A percentile compares a stretch with the other conserved stretches of the same genome.
phyloP scores from a whole-genome alignment of 2,888 invertebrate genomes.

The Macrosoma leucophasiata region DNA sequence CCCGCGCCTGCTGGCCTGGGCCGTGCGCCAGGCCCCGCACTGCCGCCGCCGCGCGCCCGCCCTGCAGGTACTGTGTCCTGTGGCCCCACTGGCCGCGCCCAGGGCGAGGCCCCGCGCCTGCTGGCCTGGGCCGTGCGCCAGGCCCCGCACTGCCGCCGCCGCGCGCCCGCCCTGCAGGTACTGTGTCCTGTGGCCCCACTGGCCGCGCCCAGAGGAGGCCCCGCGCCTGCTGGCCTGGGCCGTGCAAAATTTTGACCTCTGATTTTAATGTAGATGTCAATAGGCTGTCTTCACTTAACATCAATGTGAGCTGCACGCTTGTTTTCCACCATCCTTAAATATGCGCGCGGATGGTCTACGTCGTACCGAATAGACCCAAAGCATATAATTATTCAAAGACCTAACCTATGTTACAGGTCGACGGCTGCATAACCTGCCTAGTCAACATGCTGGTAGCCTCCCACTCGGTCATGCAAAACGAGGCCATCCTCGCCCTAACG shows the following conservation, averaged over 20 bases:
- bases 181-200: too few species aligned
- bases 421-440: slow-evolving; percentile 83
- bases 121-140: slow-evolving; percentile 87
- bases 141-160: slow-evolving; percentile 24
- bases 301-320: too few species aligned
- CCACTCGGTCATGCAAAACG: slow-evolving; percentile 92
- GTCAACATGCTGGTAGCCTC: slow-evolving; percentile 89
- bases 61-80: slow-evolving; percentile 17
- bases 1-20: slow-evolving; percentile 85
- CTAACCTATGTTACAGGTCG: slow-evolving; percentile 70
- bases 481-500: slow-evolving; percentile 84
- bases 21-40: slow-evolving; percentile 81
- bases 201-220: too few species aligned
- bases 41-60: slow-evolving; percentile 18
- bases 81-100: too few species aligned
- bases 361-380: too few species aligned
- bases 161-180: slow-evolving; percentile 16
- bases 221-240: too few species aligned
- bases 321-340: too few species aligned
- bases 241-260: too few species aligned
- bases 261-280: too few species aligned
- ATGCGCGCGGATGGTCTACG: too few species aligned
- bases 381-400: too few species aligned
- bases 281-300: too few species aligned
- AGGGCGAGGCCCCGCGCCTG: slow-evolving; percentile 86